Base-by-base conservation (phyloP, 1,140 invertebrate species). In the Drosophila orena region DNA sequence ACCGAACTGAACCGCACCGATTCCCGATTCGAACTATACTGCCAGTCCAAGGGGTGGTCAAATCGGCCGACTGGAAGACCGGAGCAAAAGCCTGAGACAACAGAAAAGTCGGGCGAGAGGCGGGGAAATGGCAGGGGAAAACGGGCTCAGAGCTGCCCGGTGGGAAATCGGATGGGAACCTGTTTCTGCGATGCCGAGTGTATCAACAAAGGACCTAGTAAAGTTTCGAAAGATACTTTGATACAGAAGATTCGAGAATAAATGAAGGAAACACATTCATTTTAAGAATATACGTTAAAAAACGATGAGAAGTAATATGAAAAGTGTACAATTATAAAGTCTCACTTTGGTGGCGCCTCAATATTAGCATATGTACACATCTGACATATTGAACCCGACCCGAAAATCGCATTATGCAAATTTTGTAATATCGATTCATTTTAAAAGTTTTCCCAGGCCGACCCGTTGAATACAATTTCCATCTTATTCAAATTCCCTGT, bases 1-100 rank as follows among this genome's bases (percentile, higher is more conserved):
- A 79, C 81, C 83, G 74, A 85, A 85, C 86, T 78, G 81, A 57
- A 79, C 66, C 71, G 70, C 47, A 76, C 66, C 55, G 78, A 76
- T 83, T 90, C 86, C 86, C 86, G 86, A 83, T 79, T 78, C 68
- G n/a, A 65, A 49, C 60, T 65, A 54, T 68, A 85, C 81, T 85
- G 84, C 35, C 56, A 52, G 40, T 70, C 50, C 55, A 47, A 59
- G 58, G 69, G 75, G 66, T 70, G 58, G 71, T 43, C 57, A 58
- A 59, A 61, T 65, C 76, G 55, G 14, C 75, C 77, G 64, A 59
- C 56, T 77, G 75, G 81, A 72, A 79, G 70, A 56, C 81, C 76
- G 35, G 59, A 66, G 59, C 59, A 40, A 27, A 59, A 22, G n/a
- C 54, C 59, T 57, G 58, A 62, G 59, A 30, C 46, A 30, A 27